Conservation (phyloP, 1,140 invertebrate species). For the Procambarus clarkii region DNA sequence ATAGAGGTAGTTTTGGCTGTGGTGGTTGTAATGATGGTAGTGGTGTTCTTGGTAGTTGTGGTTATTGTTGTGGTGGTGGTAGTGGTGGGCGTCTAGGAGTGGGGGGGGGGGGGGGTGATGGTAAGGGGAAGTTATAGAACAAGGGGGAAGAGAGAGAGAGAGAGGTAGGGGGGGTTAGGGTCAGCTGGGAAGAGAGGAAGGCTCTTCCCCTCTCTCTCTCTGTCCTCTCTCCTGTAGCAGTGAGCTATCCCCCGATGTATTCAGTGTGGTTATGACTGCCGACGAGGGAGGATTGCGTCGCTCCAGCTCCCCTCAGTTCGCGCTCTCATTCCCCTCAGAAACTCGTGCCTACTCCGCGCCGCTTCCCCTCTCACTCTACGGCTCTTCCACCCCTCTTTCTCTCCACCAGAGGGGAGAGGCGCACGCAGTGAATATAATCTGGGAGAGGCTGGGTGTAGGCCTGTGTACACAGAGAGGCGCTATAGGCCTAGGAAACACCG, state of each 20-base stretch:
- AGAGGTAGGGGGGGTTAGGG: too few species aligned
- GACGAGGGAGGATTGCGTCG: background rate
- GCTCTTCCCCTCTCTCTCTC: background rate
- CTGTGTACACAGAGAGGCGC: background rate
- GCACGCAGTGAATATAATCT: background rate
- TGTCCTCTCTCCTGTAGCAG: background rate
- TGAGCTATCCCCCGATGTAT: background rate
- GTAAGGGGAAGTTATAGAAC: too few species aligned
- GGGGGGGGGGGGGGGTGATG: too few species aligned
- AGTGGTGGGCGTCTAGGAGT: too few species aligned
- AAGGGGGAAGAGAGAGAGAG: too few species aligned
- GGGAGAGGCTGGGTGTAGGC: background rate
- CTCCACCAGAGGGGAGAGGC: background rate
- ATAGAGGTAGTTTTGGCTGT: too few species aligned
- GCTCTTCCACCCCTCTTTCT: background rate
- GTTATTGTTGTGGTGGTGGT: too few species aligned
- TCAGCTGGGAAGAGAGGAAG: too few species aligned
- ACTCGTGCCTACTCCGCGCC: slow-evolving; percentile 9
- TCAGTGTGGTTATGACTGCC: slow-evolving; percentile 12
- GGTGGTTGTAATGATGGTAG: too few species aligned
- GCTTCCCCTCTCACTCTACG: slow-evolving; percentile 7
- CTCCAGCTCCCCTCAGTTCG: slow-evolving; percentile 26
- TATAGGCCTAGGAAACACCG: background rate
- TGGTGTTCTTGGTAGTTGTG: too few species aligned
- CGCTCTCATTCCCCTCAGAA: slow-evolving; percentile 15